Base-by-base conservation (phyloP, 2,797 vertebrate species). In the Ambastaia sidthimunki region DNA sequence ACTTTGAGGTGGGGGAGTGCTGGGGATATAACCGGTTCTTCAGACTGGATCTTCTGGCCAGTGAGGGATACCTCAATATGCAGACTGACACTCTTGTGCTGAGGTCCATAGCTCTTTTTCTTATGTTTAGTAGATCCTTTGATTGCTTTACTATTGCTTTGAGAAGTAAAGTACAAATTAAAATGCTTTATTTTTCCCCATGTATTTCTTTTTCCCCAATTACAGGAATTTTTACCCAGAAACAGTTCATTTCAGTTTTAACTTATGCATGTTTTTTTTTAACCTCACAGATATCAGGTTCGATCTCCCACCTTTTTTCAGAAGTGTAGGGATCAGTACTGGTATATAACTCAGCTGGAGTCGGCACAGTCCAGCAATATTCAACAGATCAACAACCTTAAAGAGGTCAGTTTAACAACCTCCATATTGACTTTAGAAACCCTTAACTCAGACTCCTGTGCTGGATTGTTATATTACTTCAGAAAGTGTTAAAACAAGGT, bases 21-120 rank as follows among this genome's bases (percentile, higher is more conserved):
- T 99, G 98, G 98, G 98, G 98, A 0, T 99, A 99, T 91, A 99
- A 99, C 91, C 93, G 98, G 66, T 99, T 99, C 93, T 99, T 99
- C 85, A 94, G 97, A 34, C 90, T 99, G 75, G 98, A 99, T 86
- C 94, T 99, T 50, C 93, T 99, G 76, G 98, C 98, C 85, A 99
- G 96, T 16, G 98, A 99, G 88, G 98, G 97, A 48, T 99, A 99
- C 87, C 89, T 99, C 81, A 99, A 98, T 93, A 94, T 96, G 88
- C 96, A 97, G 88, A 98, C 95, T 0, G 98, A 99, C 93, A 98
- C 98, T 0, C 94, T 99, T 11, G 96, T 99, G 72, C 95, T 99
- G 70, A 95, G 98, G 98, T 99, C 89, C 55, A 88, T 15, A 2
- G 25, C 5, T 60, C 12, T 54, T 55, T 55, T 7, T 55, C 52